phyloP scores from a whole-genome alignment of 2,888 invertebrate genomes.

The Pimpla rufipes region DNA sequence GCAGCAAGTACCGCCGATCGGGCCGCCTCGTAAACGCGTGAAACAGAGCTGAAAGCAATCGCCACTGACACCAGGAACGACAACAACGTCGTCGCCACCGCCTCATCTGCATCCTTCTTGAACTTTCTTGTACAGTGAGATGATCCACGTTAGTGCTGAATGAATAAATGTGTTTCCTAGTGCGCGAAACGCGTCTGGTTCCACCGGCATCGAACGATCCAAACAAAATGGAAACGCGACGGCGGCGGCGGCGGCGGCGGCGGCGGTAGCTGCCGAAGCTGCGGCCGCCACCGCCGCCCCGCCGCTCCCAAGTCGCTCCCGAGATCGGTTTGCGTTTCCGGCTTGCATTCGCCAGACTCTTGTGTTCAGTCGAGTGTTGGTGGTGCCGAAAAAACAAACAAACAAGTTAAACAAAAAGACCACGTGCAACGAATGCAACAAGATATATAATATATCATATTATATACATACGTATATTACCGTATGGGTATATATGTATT shows the following conservation, averaged over 20 bases:
- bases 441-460: conserved; percentile 46
- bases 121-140: conserved; percentile 84
- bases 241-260: too few relatives aligned
- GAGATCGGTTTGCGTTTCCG: conserved; percentile 33
- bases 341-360: conserved; percentile 54
- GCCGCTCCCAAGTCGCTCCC: too few relatives aligned
- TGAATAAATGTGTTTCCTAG: conserved; percentile 85
- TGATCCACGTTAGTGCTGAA: conserved; percentile 75
- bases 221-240: not conserved
- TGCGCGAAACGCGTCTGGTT: conserved; percentile 74
- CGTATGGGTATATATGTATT: conserved; percentile 12
- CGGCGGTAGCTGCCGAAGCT: too few relatives aligned
- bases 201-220: conserved; percentile 30
- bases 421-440: conserved; percentile 65
- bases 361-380: conserved; percentile 67
- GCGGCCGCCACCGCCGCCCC: too few relatives aligned
- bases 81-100: conserved; percentile 79
- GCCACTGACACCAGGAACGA: conserved; percentile 83
- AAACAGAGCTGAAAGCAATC: conserved; percentile 92
- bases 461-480: conserved; percentile 19
- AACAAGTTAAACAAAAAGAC: conserved; percentile 56
- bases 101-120: conserved; percentile 84
- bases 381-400: conserved; percentile 47
- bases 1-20: conserved; percentile 99
- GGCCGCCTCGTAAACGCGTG: conserved; percentile 97